A percentile compares a stretch with the other conserved stretches of the same genome.
Evolutionary conservation across 2,797 vertebrate genomes (phyloP).

Genomic region (Limnodromus scolopaceus): DNA sequence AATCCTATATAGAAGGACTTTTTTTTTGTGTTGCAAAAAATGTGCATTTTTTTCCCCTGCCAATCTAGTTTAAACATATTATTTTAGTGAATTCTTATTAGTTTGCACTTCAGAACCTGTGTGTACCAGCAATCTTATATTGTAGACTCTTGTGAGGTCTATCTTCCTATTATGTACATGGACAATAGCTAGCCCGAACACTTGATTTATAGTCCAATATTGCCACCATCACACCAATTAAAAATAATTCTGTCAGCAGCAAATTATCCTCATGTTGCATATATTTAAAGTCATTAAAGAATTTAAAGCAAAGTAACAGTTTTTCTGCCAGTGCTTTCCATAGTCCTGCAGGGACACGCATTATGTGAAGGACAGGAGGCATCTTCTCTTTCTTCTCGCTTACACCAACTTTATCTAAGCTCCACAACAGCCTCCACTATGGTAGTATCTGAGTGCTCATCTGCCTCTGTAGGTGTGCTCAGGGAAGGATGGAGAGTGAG

Average conservation of each 20-base stretch:
- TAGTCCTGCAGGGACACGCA: background rate
- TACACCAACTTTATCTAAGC: background rate
- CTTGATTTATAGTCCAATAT: background rate
- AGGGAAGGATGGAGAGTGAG: rapidly evolving
- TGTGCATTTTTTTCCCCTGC: rapidly evolving
- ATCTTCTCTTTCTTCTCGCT: background rate
- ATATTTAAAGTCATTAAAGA: background rate
- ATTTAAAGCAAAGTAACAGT: background rate
- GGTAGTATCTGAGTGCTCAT: background rate
- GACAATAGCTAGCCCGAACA: background rate
- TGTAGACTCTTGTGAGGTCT: background rate
- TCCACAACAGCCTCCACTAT: background rate
- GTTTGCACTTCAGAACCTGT: background rate
- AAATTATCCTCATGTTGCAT: background rate
- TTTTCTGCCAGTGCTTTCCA: background rate
- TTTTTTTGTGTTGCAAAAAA: background rate
- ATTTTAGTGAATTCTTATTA: background rate
- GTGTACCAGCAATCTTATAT: background rate
- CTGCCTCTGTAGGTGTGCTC: background rate
- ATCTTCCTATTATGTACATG: background rate
- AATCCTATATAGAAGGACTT: background rate
- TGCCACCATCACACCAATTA: background rate
- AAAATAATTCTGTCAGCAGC: background rate
- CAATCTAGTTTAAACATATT: background rate
- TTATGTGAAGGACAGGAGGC: background rate